These are phyloP conservation scores for Muscina levida DNA, from an alignment of 2,888 invertebrate genomes.

Conservation along the genomic window DNA sequence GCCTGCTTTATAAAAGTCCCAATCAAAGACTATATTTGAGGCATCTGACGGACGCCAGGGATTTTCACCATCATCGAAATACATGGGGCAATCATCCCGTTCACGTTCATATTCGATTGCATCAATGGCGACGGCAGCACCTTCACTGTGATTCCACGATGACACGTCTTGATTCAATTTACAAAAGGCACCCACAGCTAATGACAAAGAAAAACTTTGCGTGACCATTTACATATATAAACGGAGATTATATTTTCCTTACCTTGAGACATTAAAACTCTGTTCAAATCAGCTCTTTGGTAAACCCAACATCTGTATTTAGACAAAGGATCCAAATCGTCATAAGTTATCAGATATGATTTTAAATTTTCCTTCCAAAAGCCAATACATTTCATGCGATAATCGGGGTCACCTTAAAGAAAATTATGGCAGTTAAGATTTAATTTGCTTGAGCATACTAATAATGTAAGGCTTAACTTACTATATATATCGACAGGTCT, in stretches of 20 bases:
- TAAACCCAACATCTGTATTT: conserved; percentile 99
- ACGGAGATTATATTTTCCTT: conserved; percentile 1
- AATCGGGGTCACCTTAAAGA: conserved; percentile 88
- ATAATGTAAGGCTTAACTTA: conserved; percentile 37
- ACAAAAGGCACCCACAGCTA: conserved; percentile 95
- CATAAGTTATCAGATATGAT: conserved; percentile 97
- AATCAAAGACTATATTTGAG: conserved; percentile 86
- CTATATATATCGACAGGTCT: conserved; percentile 95
- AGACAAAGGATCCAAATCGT: conserved; percentile 96
- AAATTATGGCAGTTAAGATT: not conserved
- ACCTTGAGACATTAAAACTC: conserved; percentile 88
- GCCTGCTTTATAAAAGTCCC: conserved; percentile 80
- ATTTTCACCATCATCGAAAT: conserved; percentile 95
- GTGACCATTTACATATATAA: not conserved
- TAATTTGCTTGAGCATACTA: too few species aligned
- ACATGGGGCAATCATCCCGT: conserved; percentile 98
- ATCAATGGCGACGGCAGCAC: conserved; percentile 94
- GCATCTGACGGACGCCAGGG: conserved; percentile 90
- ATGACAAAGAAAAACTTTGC: conserved; percentile 9
- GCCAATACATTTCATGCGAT: conserved; percentile 97
- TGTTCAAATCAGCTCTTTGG: conserved; percentile 95
- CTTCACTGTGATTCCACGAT: conserved; percentile 93
- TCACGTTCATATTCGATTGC: conserved; percentile 96
- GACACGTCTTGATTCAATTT: conserved; percentile 93
- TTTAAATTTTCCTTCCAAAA: conserved; percentile 99